These are phyloP conservation scores for Reticulitermes lucifugus DNA, from an alignment of 2,888 invertebrate species.

Conservation along the genomic window DNA sequence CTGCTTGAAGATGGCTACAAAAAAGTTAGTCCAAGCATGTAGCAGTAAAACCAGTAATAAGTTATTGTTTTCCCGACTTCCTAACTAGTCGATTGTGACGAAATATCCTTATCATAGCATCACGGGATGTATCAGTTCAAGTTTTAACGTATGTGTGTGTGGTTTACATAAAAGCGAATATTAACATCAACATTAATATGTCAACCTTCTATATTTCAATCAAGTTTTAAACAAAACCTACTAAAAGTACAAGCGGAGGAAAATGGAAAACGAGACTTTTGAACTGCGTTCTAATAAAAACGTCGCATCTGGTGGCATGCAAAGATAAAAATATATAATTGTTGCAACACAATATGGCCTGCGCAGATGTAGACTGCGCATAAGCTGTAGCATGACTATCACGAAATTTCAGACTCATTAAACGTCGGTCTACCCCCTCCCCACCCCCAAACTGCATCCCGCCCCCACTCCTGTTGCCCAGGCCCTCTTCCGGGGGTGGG, in stretches of 20 bases:
- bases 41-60: too few relatives aligned
- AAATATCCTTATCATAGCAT: too few relatives aligned
- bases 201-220: too few relatives aligned
- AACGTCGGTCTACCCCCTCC: constrained; percentile 5
- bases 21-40: too few relatives aligned
- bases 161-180: too few relatives aligned
- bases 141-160: too few relatives aligned
- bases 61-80: too few relatives aligned
- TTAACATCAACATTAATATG: too few relatives aligned
- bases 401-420: constrained; percentile 39
- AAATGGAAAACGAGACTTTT: neutral
- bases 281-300: neutral
- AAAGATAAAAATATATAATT: constrained; percentile 16
- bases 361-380: constrained; percentile 14
- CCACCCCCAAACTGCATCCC: neutral
- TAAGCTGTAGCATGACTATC: constrained; percentile 23
- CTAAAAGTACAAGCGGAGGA: neutral
- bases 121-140: too few relatives aligned
- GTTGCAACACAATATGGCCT: constrained; percentile 20
- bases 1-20: too few relatives aligned
- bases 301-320: neutral
- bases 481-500: neutral
- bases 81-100: too few relatives aligned
- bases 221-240: neutral
- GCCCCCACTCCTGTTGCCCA: neutral